phyloP scores from a whole-genome alignment of 2,797 vertebrate species.

The Alcedo atthis region DNA sequence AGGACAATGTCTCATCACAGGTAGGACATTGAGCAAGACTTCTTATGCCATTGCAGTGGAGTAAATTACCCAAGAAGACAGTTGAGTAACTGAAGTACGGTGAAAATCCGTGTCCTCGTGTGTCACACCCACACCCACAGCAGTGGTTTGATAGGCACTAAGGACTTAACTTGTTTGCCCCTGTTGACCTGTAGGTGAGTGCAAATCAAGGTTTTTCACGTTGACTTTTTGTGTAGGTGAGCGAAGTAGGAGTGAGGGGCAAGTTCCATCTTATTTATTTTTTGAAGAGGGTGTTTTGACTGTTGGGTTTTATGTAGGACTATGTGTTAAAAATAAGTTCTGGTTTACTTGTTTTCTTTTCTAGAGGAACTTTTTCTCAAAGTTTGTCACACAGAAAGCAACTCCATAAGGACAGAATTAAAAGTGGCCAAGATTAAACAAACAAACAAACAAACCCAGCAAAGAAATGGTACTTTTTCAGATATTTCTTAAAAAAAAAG shows the following conservation, averaged over 20 bases:
- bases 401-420: neutral
- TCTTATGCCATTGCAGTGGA: neutral
- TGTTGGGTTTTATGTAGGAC: neutral
- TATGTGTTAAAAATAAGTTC: neutral
- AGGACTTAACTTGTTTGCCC: neutral
- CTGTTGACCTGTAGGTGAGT: neutral
- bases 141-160: neutral
- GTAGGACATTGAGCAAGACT: neutral
- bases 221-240: neutral
- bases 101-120: neutral
- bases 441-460: neutral
- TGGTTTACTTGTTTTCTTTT: accelerated
- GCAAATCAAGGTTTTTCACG: neutral
- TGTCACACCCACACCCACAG: neutral
- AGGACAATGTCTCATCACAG: neutral
- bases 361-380: neutral
- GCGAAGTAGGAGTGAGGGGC: neutral
- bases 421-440: neutral
- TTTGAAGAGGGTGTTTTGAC: neutral
- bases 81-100: neutral
- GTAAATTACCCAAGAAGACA: neutral
- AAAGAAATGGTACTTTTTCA: neutral
- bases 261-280: neutral
- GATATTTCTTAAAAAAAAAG: neutral
- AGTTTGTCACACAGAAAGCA: neutral